phyloP scores from a whole-genome alignment of 2,888 invertebrate genomes.

The Nemurella pictetii region DNA sequence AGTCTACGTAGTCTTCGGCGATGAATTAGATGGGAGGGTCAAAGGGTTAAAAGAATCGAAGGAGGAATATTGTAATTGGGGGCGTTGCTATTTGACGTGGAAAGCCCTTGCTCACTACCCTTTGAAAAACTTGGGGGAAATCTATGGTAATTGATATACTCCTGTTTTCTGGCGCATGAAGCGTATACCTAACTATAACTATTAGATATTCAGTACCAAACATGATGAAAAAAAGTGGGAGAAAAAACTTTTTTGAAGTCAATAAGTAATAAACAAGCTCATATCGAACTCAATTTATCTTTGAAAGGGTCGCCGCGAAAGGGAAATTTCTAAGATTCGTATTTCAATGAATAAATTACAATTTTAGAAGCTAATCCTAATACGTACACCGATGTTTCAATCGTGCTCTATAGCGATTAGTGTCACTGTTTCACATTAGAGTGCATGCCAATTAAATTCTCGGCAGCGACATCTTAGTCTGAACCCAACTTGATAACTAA shows the following conservation, averaged over 20 bases:
- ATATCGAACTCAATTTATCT: no score
- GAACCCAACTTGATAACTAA: no score
- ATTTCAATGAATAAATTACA: no score
- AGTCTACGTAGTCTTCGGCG: background rate
- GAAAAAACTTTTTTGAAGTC: background rate
- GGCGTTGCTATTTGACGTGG: background rate
- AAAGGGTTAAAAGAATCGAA: conserved; percentile 15
- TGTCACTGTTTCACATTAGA: no score
- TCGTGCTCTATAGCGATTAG: no score
- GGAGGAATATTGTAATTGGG: conserved; percentile 31
- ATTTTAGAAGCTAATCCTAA: no score
- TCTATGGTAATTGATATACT: conserved; percentile 27
- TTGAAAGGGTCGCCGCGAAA: no score
- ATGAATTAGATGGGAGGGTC: background rate
- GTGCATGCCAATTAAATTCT: no score
- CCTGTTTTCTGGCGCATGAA: background rate
- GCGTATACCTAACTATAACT: no score
- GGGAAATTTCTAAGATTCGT: no score
- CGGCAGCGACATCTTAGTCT: no score
- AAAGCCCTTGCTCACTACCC: conserved; percentile 20
- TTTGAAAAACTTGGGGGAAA: conserved; percentile 33
- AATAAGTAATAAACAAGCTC: background rate
- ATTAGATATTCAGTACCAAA: background rate
- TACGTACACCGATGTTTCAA: no score
- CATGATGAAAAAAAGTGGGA: background rate